These are phyloP conservation scores for Centropus bengalensis DNA, from an alignment of 2,113 vertebrate genomes.

Conservation along the genomic window DNA sequence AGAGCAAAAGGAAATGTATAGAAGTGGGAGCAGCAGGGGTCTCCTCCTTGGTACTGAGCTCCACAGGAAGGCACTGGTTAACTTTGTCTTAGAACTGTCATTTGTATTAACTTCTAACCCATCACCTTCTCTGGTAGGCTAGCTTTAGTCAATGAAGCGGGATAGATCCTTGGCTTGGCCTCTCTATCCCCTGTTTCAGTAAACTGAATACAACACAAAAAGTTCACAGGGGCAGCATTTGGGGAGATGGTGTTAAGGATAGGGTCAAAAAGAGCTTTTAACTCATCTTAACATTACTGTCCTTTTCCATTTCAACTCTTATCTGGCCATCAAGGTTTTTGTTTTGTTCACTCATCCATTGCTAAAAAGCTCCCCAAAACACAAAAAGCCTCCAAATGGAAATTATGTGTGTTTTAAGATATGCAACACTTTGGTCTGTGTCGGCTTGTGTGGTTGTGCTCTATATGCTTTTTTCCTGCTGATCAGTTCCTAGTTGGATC, in stretches of 20 bases:
- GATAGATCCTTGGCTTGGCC: slow-evolving; percentile 73
- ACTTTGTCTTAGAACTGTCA: slow-evolving; percentile 79
- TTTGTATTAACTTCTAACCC: slow-evolving; percentile 81
- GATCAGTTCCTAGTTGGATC: background rate
- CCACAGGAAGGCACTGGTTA: slow-evolving; percentile 48
- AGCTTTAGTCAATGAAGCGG: slow-evolving; percentile 77
- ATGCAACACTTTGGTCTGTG: background rate
- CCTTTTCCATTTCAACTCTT: slow-evolving; percentile 68
- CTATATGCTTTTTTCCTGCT: background rate
- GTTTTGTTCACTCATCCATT: slow-evolving; percentile 70
- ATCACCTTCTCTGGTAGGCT: slow-evolving; percentile 74
- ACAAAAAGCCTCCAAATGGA: slow-evolving; percentile 18
- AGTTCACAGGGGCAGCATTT: slow-evolving; percentile 77
- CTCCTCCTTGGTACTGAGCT: slow-evolving; percentile 54
- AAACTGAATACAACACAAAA: slow-evolving; percentile 78
- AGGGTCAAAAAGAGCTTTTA: slow-evolving; percentile 76
- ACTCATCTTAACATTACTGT: slow-evolving; percentile 71
- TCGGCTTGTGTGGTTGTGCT: background rate
- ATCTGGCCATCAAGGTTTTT: slow-evolving; percentile 73
- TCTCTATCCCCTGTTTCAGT: slow-evolving; percentile 64
- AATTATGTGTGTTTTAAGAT: slow-evolving; percentile 36
- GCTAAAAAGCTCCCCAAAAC: background rate
- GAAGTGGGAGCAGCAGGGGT: slow-evolving; percentile 64
- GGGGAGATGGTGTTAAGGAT: slow-evolving; percentile 65
- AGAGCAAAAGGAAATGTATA: slow-evolving; percentile 60